Evolutionary conservation across 2,888 invertebrate genomes (phyloP), one percentile per base, ranked within the genome.

Genomic region (Sylvicola cinctus): DNA sequence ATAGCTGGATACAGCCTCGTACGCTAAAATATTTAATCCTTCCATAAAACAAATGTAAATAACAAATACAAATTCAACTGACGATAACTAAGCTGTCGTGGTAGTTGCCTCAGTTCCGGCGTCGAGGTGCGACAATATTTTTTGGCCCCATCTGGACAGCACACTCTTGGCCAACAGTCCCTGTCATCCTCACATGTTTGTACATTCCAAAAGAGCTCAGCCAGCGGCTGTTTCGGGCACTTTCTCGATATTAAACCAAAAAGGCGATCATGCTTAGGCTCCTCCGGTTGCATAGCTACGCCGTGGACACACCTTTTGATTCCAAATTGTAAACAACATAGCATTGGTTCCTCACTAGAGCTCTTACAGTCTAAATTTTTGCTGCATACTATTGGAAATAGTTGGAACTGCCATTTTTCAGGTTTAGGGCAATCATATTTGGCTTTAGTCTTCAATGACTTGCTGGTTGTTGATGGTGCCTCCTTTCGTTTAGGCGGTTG

Each of bases 151-250:
- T 78, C 79, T 0, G 75, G 74, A 43, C 80, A 80, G 51, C 80
- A 80, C 37, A 80, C 67, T 16, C 79, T 61, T 11, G 77, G 74
- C 65, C 73, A 70, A 52, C 80, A 80, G 45, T 80, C 77, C 12
- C 62, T 55, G 47, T 80, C 79, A 0, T 58, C 59, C 43, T 62
- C 60, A 47, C 80, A 80, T 37, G 70, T 64, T 49, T 73, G 70
- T 12, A 78, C 66, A 38, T 75, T 72, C 50, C 76, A 70, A 44
- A 74, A 62, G 10, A 74, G 57, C 55, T 79, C 78, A 0, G 75
- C 73, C 13, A 79, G 55, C 3, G 75, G 73, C 33, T 71, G 61
- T 17, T 59, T 52, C 0, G 79, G 77, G 43, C 79, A 79, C 45
- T 68, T 70, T 33, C 75, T 65, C 1, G 75, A 73, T 25, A 76